A percentile compares a stretch with the other conserved stretches of the same genome.
These are phyloP conservation scores for Smutsia gigantea DNA, from an alignment of 2,797 vertebrate species.

Conservation along the genomic window DNA sequence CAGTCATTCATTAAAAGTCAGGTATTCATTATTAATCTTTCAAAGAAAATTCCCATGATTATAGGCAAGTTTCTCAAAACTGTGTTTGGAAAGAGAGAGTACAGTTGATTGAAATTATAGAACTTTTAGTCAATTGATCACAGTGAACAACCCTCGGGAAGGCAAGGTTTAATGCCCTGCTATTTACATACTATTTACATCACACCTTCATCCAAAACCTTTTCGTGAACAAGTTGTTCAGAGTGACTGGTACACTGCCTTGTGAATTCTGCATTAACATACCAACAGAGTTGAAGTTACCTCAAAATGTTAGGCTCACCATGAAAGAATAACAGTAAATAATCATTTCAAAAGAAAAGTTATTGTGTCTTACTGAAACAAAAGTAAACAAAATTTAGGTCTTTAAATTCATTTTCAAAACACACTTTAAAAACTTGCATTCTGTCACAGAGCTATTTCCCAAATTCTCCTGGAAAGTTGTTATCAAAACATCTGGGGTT, in stretches of 20 bases:
- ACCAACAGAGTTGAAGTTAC: background rate
- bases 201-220: background rate
- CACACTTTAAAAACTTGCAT: background rate
- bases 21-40: slow-evolving; percentile 35
- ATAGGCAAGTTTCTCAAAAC: slow-evolving; percentile 67
- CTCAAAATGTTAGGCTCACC: background rate
- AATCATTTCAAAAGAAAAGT: slow-evolving; percentile 47
- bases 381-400: slow-evolving; percentile 10
- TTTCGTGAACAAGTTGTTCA: slow-evolving; percentile 38
- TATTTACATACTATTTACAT: slow-evolving; percentile 13
- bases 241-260: background rate
- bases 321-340: background rate
- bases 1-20: slow-evolving; percentile 61
- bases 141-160: slow-evolving; percentile 27
- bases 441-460: background rate
- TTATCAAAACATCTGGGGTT: background rate
- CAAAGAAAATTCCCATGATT: slow-evolving; percentile 63
- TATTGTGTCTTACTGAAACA: background rate
- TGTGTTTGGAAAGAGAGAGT: slow-evolving; percentile 4
- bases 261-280: slow-evolving; percentile 47
- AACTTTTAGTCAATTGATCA: slow-evolving; percentile 68
- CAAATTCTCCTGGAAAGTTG: background rate
- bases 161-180: background rate
- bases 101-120: slow-evolving; percentile 54
- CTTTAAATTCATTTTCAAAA: slow-evolving; percentile 37